Base-by-base conservation (phyloP, 2,113 vertebrate genomes). In the Strigops habroptila region DNA sequence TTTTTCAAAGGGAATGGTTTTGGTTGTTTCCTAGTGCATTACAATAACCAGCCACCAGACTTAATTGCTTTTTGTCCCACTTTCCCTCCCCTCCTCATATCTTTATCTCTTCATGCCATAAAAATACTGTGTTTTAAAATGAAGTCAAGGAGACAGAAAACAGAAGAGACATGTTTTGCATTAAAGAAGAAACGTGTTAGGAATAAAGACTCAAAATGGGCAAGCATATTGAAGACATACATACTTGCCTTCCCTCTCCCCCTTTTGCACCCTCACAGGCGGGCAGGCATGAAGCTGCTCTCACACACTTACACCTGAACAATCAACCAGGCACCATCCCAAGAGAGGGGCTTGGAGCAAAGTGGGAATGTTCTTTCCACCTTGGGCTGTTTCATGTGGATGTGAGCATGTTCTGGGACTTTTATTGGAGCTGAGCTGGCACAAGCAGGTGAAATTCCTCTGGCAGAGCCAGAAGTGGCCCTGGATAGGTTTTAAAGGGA, bases 101-200 rank as follows among this genome's bases (percentile, higher is more conserved):
- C 90, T 90, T 94, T 95, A 94, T 96, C 95, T 90, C 85, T 75
- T 88, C 92, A 39, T 95, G 91, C 95, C 91, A 83, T 96, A 97
- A 98, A 97, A 97, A 95, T 81, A 93, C 82, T 96, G 91, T 31
- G 19, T 95, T 97, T 95, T 93, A 92, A 96, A 98, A 96, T 86
- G 95, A 97, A 98, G 95, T 96, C 88, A 92, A 96, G 88, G 80
- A 97, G 93, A 98, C 97, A 97, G 91, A 96, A 97, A 97, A 95
- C 96, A 97, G 97, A 92, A 93, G 96, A 97, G 90, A 94, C 49
- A n/a, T 88, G 95, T 95, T 98, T 96, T 97, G 89, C 85, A 77
- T 90, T 91, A 95, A 94, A 96, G 97, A 33, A 88, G 95, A 96
- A 98, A 97, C 98, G 86, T 98, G 97, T 95, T 96, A 88, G 88